A percentile compares a stretch with the other conserved stretches of the same genome.
These are phyloP conservation scores for Dryas iulia DNA, from an alignment of 1,140 invertebrate species.

Conservation along the genomic window DNA sequence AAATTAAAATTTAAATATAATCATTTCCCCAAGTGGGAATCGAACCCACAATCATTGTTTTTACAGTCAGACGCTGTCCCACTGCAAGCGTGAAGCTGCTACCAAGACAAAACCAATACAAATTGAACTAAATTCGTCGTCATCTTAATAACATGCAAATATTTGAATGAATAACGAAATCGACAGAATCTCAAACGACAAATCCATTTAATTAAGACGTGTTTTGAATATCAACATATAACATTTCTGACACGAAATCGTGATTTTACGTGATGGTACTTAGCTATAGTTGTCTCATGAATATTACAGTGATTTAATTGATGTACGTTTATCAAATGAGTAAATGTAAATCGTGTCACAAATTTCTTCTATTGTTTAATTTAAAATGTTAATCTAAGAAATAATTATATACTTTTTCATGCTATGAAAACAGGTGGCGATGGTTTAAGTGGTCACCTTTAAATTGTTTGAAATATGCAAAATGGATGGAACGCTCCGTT, in stretches of 20 bases:
- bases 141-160: constrained; percentile 15
- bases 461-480: too few species aligned
- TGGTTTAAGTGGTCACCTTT: too few species aligned
- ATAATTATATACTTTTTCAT: too few species aligned
- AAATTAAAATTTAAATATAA: too few species aligned
- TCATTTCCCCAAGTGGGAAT: too few species aligned
- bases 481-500: too few species aligned
- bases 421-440: too few species aligned
- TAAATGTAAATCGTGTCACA: not conserved
- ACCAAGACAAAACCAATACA: not conserved
- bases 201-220: constrained; percentile 22
- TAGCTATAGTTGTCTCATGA: not conserved
- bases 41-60: too few species aligned
- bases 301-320: not conserved
- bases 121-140: not conserved
- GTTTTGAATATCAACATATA: constrained; percentile 21
- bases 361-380: too few species aligned
- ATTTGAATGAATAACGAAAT: constrained; percentile 23
- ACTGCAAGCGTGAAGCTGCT: too few species aligned
- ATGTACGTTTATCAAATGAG: not conserved
- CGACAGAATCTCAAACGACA: constrained; percentile 18
- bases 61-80: too few species aligned
- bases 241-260: constrained; percentile 3
- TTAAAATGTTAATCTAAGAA: too few species aligned
- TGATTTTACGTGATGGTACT: not conserved